Percentiles rank a stretch among this genome's conserved stretches.
Evolutionary conservation across 2,113 vertebrate genomes (phyloP).

Genomic region (Speoplatyrhinus poulsoni): DNA sequence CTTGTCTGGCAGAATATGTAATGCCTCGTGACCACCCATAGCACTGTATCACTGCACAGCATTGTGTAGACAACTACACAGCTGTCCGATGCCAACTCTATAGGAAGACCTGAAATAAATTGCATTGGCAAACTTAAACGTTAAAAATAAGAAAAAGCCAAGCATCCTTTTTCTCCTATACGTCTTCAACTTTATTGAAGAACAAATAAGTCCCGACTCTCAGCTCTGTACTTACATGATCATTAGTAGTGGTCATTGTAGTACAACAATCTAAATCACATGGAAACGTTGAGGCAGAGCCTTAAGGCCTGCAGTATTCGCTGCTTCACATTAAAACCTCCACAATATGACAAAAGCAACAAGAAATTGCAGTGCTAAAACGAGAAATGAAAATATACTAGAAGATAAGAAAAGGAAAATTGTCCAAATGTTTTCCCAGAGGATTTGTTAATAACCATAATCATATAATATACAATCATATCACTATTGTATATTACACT

Average conservation of each 20-base stretch:
- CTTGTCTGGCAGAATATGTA: not conserved
- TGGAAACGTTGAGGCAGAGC: conserved; percentile 31
- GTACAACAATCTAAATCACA: conserved; percentile 47
- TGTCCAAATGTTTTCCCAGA: not conserved
- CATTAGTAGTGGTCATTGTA: conserved; percentile 69
- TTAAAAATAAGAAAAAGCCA: not conserved
- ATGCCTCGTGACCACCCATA: conserved; percentile 4
- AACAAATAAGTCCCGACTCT: conserved; percentile 70
- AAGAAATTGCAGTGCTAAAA: conserved; percentile 61
- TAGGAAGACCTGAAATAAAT: no score
- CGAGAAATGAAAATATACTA: conserved; percentile 32
- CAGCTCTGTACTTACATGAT: conserved; percentile 64
- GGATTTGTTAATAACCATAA: not conserved
- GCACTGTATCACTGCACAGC: not conserved
- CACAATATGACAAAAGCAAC: conserved; percentile 37
- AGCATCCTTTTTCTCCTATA: conserved; percentile 12
- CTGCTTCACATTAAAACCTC: conserved; percentile 72
- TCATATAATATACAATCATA: not conserved
- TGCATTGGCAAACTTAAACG: not conserved
- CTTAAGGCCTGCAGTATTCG: conserved; percentile 38
- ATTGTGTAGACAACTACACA: not conserved
- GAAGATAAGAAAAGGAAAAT: conserved; percentile 13
- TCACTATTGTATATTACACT: no score
- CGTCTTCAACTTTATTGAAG: conserved; percentile 77
- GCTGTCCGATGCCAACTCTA: not conserved